These are phyloP conservation scores for Hormaphis cornu DNA, from an alignment of 1,140 invertebrate genomes.

Conservation along the genomic window DNA sequence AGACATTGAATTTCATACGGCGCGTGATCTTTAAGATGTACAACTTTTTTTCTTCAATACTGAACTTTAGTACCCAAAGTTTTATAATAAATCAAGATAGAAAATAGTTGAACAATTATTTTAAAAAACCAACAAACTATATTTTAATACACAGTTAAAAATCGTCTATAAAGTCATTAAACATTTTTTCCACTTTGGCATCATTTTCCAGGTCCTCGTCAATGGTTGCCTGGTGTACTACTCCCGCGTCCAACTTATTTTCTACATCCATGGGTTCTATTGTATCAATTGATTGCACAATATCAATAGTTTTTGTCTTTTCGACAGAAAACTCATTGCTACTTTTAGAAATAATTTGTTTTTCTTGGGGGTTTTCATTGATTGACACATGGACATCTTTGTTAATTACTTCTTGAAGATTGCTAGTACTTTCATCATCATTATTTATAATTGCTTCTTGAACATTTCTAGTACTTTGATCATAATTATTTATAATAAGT, in stretches of 20 bases:
- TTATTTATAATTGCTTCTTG: background rate
- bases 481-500: background rate
- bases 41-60: too few relatives aligned
- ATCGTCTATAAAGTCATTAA: conserved; percentile 16
- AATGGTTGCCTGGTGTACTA: background rate
- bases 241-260: background rate
- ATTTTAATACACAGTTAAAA: too few relatives aligned
- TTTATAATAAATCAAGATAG: too few relatives aligned
- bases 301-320: background rate
- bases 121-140: too few relatives aligned
- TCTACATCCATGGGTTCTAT: background rate
- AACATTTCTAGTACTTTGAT: background rate
- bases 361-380: too few relatives aligned
- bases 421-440: background rate
- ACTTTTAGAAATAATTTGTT: background rate
- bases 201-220: background rate
- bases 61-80: too few relatives aligned
- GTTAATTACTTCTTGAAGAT: background rate
- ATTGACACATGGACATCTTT: background rate
- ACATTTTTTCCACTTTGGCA: background rate
- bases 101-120: too few relatives aligned
- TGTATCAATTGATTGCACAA: background rate
- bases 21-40: too few relatives aligned
- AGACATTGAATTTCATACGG: too few relatives aligned
- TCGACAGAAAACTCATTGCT: background rate